Percentiles rank a stretch among this genome's conserved stretches.
Conservation (phyloP, 2,797 vertebrate species). For the Megaceryle alcyon region DNA sequence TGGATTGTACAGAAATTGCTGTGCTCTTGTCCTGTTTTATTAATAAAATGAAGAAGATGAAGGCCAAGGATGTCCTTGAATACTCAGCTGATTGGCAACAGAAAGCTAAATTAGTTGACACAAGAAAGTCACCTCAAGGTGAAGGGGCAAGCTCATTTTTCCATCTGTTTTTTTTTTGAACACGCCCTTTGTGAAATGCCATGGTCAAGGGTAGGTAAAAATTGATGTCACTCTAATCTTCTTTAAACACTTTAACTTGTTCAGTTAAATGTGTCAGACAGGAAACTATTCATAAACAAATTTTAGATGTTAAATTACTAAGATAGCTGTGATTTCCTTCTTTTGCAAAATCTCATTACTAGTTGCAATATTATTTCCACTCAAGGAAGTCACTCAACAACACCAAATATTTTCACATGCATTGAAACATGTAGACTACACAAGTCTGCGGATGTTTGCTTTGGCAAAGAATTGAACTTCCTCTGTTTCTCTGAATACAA, state of each 20-base stretch:
- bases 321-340: conserved; percentile 77
- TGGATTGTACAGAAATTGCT: neutral
- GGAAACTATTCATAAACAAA: conserved; percentile 76
- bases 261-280: conserved; percentile 71
- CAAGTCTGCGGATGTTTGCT: conserved; percentile 73
- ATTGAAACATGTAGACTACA: conserved; percentile 58
- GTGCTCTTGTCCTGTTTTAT: neutral
- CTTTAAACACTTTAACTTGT: conserved; percentile 63
- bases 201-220: conserved; percentile 62
- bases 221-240: conserved; percentile 64
- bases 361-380: conserved; percentile 56
- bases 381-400: conserved; percentile 66
- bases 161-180: conserved; percentile 64
- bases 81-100: neutral
- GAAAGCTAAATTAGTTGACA: conserved; percentile 37
- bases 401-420: conserved; percentile 72
- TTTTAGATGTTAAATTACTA: conserved; percentile 59
- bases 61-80: neutral
- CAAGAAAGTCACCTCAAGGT: neutral
- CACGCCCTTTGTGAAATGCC: conserved; percentile 58
- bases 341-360: conserved; percentile 48
- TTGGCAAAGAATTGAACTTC: conserved; percentile 69
- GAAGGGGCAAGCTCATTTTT: conserved; percentile 41
- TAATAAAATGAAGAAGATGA: neutral
- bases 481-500: conserved; percentile 70